Evolutionary conservation across 2,797 vertebrate species (phyloP), one percentile per base, ranked within the genome.

Genomic region (Ceryle rudis): DNA sequence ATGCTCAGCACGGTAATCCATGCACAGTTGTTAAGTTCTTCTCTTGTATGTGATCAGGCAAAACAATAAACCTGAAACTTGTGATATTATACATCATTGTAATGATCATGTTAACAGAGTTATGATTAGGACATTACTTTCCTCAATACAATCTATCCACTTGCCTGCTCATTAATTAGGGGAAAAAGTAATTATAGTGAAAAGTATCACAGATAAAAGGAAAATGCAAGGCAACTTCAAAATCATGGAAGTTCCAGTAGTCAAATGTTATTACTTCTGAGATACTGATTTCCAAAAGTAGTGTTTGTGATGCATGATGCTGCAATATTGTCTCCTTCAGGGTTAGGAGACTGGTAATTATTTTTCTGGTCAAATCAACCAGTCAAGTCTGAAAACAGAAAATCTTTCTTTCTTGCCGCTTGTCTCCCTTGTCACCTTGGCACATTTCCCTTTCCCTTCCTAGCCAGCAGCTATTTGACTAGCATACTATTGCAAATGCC

Each of bases 321-420:
- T 58, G 33, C 65, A 37, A 11, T 52, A 57, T 11, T 37, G 23
- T 79, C 51, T 95, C n/a, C 72, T 60, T 19, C 57, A 91, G 83
- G 42, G 57, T 66, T 91, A 64, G 21, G 23, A 88, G 61, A 79
- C 4, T 3, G 3, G 18, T 70, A 90, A 81, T 55, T 95, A 83
- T 52, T 95, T 70, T 96, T 91, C 90, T 69, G 80, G 65, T 77
- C 71, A 78, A 92, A 74, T 89, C 92, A 90, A 70, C 55, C 64
- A 90, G 66, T 62, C 74, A 90, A 71, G 61, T 73, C 67, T 86
- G 39, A 57, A 88, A 61, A 64, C n/a, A 64, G 39, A 22, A 70
- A 26, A 26, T 81, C 14, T 73, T 83, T 82, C 70, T 73, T 88
- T 11, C 62, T 83, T 84, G 20, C 41, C 73, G 29, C 26, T 52